Evolutionary conservation across 2,888 invertebrate species (phyloP).

Genomic region (Trissonchulus latispiculum): DNA sequence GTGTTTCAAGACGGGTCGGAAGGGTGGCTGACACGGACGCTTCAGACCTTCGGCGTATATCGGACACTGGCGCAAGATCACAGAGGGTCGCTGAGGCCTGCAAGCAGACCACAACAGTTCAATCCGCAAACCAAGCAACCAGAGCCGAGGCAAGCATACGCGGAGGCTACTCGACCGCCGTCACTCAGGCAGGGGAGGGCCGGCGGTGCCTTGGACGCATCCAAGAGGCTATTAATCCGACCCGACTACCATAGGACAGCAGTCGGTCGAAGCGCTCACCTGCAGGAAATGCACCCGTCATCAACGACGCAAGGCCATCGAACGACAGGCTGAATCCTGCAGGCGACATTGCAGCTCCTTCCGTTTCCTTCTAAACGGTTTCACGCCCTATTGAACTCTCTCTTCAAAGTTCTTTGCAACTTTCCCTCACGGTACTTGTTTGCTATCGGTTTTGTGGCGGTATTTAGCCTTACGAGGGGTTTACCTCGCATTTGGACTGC

Average conservation of each 20-base stretch:
- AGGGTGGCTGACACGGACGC: constrained; percentile 40
- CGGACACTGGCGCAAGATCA: not conserved
- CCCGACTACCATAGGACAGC: not conserved
- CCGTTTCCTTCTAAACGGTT: constrained; percentile 49
- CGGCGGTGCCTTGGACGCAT: not conserved
- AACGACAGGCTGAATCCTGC: constrained; percentile 25
- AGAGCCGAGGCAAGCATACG: constrained; percentile 10
- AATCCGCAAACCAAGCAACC: not conserved
- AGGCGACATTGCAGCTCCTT: constrained; percentile 38
- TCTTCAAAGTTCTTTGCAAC: constrained; percentile 62
- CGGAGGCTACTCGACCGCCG: not conserved
- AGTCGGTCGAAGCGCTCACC: constrained; percentile 8
- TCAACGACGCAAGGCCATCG: not conserved
- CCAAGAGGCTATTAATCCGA: not conserved
- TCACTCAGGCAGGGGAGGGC: not conserved
- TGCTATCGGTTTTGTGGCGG: constrained; percentile 58
- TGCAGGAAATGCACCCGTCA: not conserved
- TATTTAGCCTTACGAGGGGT: constrained; percentile 55
- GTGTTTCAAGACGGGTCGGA: constrained; percentile 67
- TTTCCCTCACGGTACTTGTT: constrained; percentile 61
- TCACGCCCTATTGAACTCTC: constrained; percentile 55
- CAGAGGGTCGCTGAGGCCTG: not conserved
- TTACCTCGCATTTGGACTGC: constrained; percentile 58
- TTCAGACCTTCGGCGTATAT: constrained; percentile 13
- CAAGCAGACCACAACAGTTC: not conserved